Evolutionary conservation across 2,888 invertebrate genomes (phyloP), one percentile per base, ranked within the genome.

Genomic region (Drosophila colorata): DNA sequence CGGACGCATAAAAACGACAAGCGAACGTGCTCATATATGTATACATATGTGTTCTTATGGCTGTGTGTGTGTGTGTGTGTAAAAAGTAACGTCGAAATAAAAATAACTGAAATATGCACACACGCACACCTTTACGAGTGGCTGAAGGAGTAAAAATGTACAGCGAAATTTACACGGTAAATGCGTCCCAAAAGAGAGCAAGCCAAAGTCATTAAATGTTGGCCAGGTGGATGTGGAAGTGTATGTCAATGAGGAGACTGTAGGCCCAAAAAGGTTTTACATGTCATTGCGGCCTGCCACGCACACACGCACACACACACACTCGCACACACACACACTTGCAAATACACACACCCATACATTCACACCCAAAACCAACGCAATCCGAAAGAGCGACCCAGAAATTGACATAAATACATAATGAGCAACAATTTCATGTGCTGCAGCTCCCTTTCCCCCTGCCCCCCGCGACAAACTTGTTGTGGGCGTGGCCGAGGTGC

Each of bases 361-460:
- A 28, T 9, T 8, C 28, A 28, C 28, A 9, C 9, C 13, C 40
- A 18, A 53, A 20, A 31, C 23, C 28, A 44, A 64, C 53, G 41
- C 53, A 72, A 37, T 44, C 51, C 59, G 28, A 52, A 53, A 80
- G 69, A 68, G 61, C 58, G 68, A 78, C 74, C 80, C 80, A 82
- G 80, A 87, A 87, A 85, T 87, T 87, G 85, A 78, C 79, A 79
- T 83, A 87, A 87, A 88, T 83, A 70, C 80, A 71, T 83, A 82
- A 87, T 87, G 87, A 87, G 87, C 80, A 74, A 63, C 87, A 85
- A 87, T 84, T 84, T 84, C 81, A 74, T 74, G 57, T 70, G 59
- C 59, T 69, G 46, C 63, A 49, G 8, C 20, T 61, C 16, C 56
- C 2, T 18, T 8, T 4, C 23, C 18, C 2, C 16, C 14, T 25